Percentiles rank a stretch among this genome's conserved stretches.
Evolutionary conservation across 1,140 invertebrate genomes (phyloP).

Genomic region (Zaprionus nigranus): DNA sequence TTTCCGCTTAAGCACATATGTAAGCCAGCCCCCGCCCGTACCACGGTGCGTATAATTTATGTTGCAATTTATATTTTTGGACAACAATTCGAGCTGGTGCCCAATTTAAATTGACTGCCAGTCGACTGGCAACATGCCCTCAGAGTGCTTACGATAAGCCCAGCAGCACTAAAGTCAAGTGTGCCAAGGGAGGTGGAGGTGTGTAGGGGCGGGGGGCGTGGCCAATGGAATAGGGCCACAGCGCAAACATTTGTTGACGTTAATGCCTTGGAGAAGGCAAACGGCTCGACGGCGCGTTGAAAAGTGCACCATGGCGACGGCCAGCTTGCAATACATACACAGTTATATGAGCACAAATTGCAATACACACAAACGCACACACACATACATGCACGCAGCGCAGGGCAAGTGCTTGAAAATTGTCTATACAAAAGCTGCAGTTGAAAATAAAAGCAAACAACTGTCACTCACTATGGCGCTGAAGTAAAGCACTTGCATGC

Average conservation of each 20-base stretch:
- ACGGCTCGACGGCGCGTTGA: constrained; percentile 33
- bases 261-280: constrained; percentile 61
- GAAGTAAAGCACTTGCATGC: constrained; percentile 44
- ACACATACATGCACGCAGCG: background rate
- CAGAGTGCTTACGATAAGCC: constrained; percentile 17
- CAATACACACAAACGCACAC: constrained; percentile 13
- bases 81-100: constrained; percentile 37
- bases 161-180: constrained; percentile 14
- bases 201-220: constrained; percentile 26
- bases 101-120: constrained; percentile 68
- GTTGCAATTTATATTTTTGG: constrained; percentile 70
- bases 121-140: constrained; percentile 14
- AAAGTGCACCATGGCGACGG: constrained; percentile 41
- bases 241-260: constrained; percentile 67
- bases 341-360: constrained; percentile 29
- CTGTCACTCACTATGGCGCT: constrained; percentile 67
- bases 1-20: constrained; percentile 72
- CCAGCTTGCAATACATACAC: constrained; percentile 36
- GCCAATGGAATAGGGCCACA: constrained; percentile 10
- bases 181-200: constrained; percentile 1
- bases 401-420: constrained; percentile 39
- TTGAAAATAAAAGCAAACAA: constrained; percentile 50
- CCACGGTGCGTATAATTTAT: constrained; percentile 70
- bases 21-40: constrained; percentile 20
- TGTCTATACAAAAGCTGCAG: constrained; percentile 38